Evolutionary conservation across 2,113 vertebrate genomes (phyloP).

Genomic region (Mohoua ochrocephala): DNA sequence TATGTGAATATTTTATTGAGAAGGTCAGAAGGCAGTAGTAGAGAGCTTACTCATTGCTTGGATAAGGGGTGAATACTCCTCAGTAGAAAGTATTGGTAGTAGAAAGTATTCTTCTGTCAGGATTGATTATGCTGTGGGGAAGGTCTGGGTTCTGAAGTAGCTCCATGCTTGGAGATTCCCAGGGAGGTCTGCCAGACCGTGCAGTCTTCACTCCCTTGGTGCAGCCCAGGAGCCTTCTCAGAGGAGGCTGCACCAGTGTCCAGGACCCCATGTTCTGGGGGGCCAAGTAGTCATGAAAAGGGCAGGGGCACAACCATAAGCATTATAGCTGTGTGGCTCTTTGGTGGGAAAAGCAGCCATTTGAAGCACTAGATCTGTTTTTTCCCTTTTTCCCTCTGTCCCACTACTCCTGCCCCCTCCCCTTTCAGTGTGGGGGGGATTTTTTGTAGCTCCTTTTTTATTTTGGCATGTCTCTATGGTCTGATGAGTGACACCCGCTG

Average conservation of each 20-base stretch:
- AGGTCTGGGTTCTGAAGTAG: neutral
- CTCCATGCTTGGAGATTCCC: neutral
- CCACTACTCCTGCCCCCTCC: accelerated
- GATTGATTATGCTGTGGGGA: neutral
- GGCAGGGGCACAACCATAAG: neutral
- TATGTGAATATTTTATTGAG: neutral
- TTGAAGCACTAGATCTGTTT: neutral
- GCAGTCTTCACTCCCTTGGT: neutral
- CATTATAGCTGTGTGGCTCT: neutral
- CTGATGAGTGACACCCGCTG: neutral
- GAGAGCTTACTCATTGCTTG: neutral
- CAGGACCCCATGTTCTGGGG: neutral
- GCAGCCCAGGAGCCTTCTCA: neutral
- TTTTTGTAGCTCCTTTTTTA: neutral
- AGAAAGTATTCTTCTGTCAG: neutral
- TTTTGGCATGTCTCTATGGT: neutral
- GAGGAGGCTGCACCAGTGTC: neutral
- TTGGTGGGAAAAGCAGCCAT: neutral
- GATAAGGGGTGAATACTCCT: neutral
- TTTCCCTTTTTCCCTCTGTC: neutral
- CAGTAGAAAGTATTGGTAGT: neutral
- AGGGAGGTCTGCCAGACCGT: neutral
- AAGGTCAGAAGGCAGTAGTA: neutral
- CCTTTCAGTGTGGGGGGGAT: accelerated
- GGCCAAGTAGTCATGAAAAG: neutral